Evolutionary conservation across 1,140 invertebrate species (phyloP).

Genomic region (Lethocerus indicus): DNA sequence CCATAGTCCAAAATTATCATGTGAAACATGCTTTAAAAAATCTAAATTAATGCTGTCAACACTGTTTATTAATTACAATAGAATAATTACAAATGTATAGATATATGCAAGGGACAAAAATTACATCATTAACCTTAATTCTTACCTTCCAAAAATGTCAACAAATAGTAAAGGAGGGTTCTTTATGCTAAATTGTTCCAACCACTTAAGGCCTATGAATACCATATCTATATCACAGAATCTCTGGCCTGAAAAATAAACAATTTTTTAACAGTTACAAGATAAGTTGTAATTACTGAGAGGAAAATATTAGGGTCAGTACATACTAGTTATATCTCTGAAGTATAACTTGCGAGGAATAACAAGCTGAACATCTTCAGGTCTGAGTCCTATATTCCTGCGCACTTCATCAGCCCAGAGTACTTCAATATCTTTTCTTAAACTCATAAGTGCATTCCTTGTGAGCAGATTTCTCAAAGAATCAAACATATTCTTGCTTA

Average conservation of each 20-base stretch:
- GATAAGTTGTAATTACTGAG: background rate
- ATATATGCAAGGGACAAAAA: too few relatives aligned
- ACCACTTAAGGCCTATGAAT: constrained; percentile 15
- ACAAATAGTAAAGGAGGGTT: constrained; percentile 11
- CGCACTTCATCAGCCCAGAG: constrained; percentile 15
- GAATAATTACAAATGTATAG: too few relatives aligned
- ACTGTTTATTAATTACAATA: too few relatives aligned
- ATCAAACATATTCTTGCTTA: constrained; percentile 14
- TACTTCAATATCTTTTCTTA: constrained; percentile 14
- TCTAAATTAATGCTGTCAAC: too few relatives aligned
- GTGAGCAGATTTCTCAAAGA: constrained; percentile 13
- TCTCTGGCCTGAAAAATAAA: constrained; percentile 13
- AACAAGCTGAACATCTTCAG: constrained; percentile 15
- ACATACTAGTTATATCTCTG: constrained; percentile 7
- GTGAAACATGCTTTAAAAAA: too few relatives aligned
- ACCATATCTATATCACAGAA: constrained; percentile 17
- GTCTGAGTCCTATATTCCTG: constrained; percentile 13
- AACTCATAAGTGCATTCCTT: constrained; percentile 11
- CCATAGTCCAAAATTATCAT: too few relatives aligned
- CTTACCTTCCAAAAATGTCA: constrained; percentile 15
- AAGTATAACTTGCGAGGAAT: constrained; percentile 15
- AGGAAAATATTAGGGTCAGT: background rate
- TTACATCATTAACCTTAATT: too few relatives aligned
- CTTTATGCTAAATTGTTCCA: background rate
- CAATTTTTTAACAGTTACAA: background rate